Conservation (phyloP, 1,140 invertebrate species). For the Babylonia areolata region DNA sequence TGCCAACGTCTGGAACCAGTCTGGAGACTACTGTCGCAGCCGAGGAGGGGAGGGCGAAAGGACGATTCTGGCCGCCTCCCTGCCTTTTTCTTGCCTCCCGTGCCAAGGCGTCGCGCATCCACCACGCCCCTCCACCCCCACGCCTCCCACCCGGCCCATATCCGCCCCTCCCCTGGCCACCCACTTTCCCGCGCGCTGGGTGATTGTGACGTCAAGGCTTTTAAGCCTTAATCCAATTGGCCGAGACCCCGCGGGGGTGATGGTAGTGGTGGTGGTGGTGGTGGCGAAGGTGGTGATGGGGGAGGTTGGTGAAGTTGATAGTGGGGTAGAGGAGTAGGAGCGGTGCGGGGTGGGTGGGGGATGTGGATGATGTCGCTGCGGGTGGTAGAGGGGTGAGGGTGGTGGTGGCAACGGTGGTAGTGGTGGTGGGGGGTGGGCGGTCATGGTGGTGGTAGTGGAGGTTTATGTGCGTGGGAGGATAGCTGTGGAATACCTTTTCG, state of each 20-base stretch:
- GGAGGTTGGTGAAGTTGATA: neutral
- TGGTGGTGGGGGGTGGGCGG: neutral
- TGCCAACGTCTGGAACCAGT: neutral
- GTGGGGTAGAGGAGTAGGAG: neutral
- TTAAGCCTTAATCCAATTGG: constrained; percentile 29
- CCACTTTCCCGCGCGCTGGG: neutral
- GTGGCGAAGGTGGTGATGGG: neutral
- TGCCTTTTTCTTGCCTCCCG: neutral
- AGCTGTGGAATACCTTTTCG: no score
- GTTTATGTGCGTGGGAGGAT: neutral
- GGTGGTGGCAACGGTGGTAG: neutral
- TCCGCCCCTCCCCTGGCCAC: neutral
- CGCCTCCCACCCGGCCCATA: neutral
- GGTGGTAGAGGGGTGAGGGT: neutral
- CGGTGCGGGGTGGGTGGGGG: neutral
- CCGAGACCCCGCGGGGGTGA: neutral
- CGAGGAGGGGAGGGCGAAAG: neutral
- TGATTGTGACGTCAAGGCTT: constrained; percentile 8
- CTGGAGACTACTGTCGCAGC: neutral
- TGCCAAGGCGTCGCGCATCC: no score
- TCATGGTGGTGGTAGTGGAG: neutral
- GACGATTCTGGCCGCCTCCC: neutral
- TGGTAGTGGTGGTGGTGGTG: neutral
- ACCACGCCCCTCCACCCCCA: neutral
- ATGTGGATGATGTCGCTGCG: neutral